Evolutionary conservation across 2,888 invertebrate species (phyloP).

Genomic region (Coelopa pilipes): DNA sequence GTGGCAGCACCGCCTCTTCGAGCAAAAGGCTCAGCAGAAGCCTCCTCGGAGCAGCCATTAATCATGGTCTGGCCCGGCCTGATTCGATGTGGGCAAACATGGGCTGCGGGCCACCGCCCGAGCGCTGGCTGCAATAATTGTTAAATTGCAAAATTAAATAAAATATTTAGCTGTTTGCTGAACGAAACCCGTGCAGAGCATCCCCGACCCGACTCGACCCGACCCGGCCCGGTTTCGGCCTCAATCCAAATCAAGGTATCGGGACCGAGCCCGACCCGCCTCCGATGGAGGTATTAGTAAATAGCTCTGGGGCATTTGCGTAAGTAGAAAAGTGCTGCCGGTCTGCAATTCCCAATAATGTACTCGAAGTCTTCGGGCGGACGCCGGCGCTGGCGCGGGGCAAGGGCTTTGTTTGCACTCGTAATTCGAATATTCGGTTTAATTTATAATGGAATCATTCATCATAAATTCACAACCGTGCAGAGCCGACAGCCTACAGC

Average conservation of each 20-base stretch:
- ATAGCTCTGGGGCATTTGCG: conserved; percentile 8
- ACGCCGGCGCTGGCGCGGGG: not conserved
- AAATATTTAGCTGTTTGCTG: conserved; percentile 23
- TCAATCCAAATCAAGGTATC: not conserved
- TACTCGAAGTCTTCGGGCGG: not conserved
- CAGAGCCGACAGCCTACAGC: too few relatives aligned
- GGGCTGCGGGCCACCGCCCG: too few relatives aligned
- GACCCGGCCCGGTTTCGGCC: not conserved
- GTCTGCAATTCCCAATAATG: not conserved
- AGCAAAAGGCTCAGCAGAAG: too few relatives aligned
- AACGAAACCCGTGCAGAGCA: not conserved
- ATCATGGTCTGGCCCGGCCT: too few relatives aligned
- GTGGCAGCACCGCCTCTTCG: too few relatives aligned
- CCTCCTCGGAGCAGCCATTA: too few relatives aligned
- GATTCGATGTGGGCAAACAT: too few relatives aligned
- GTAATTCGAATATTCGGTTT: conserved; percentile 18
- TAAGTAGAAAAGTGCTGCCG: conserved; percentile 9
- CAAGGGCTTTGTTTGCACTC: conserved; percentile 6
- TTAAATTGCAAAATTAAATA: conserved; percentile 20
- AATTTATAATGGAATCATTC: conserved; percentile 15
- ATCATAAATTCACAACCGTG: not conserved
- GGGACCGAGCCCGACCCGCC: not conserved
- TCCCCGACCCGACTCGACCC: not conserved
- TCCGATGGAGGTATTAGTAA: conserved; percentile 6
- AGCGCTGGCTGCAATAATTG: conserved; percentile 13